Base-by-base conservation (phyloP, 2,113 vertebrate genomes). In the Thalassoma bifasciatum region DNA sequence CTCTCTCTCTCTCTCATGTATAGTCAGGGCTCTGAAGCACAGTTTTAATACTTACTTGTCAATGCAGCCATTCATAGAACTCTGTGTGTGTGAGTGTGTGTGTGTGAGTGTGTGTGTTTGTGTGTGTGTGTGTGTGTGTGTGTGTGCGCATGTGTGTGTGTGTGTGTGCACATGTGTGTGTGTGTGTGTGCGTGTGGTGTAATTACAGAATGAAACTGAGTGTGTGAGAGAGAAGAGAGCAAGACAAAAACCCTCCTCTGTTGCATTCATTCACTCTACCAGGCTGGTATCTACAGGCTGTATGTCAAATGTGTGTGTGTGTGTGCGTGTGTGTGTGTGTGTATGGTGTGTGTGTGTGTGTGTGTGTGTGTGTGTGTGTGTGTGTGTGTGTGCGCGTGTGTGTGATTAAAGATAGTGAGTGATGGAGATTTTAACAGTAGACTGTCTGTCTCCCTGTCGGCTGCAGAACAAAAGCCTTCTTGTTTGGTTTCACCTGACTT, bases 401-500 rank as follows among this genome's bases (percentile, higher is more conserved):
- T 17, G 52, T 69, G 63, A 73, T 87, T 88, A 90, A 81, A 87
- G 81, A 75, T 84, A 61, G 59, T 86, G 88, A 90, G 75, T 84
- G 89, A 89, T 84, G 86, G 56, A 67, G 58, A 60, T 66, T 85
- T 54, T 63, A 84, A 88, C 83, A 89, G 85, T 74, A 58, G 73
- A 53, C 58, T 0, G 37, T 84, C 80, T 88, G 40, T 64, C 58
- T 0, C 30, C 82, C 80, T 88, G 40, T 64, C 36, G 10, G 53
- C 65, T 46, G 52, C 46, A 21, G 46, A 72, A 90, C 83, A 90
- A 83, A 57, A 67, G 74, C 57, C 10, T 51, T 22, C n/a, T 64
- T 90, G 81, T 90, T 16, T 23, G 19, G 21, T 78, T 76, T 84
- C 85, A 90, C 89, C 89, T 89, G 85, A 87, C 66, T 72, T 11